phyloP scores from a whole-genome alignment of 2,113 vertebrate genomes.

The Archocentrus centrarchus region DNA sequence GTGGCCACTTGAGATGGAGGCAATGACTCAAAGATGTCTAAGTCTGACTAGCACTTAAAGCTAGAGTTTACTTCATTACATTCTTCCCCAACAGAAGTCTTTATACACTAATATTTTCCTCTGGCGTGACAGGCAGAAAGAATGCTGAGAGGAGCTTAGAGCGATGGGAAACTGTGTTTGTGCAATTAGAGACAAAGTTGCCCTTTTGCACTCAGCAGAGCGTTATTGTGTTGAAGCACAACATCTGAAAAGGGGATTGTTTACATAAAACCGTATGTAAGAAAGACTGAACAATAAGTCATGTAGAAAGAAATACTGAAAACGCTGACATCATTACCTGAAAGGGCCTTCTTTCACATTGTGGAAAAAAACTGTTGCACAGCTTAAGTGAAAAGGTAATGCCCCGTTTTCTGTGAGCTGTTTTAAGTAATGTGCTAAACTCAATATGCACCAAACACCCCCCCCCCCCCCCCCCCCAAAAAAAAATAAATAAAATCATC shows the following conservation, averaged over 20 bases:
- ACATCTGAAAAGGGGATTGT: not conserved
- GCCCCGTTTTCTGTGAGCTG: not conserved
- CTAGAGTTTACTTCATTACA: not conserved
- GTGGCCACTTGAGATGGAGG: not conserved
- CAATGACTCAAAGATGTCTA: not conserved
- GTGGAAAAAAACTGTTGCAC: too few relatives aligned
- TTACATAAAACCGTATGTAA: constrained; percentile 12
- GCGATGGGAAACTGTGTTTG: not conserved
- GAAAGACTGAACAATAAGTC: not conserved
- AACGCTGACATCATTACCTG: not conserved
- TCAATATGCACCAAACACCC: too few relatives aligned
- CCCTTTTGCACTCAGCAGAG: not conserved
- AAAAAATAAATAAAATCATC: not conserved
- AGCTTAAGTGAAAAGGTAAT: not conserved
- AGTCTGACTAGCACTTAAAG: not conserved
- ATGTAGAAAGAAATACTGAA: not conserved
- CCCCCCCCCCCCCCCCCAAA: not conserved
- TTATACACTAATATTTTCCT: not conserved
- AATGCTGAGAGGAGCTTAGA: not conserved
- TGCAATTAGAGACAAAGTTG: constrained; percentile 7
- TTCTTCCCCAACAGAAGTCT: not conserved
- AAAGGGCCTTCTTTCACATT: too few relatives aligned
- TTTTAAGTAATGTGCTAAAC: not conserved
- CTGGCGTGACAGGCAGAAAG: not conserved
- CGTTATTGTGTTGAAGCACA: constrained; percentile 9